These are phyloP conservation scores for Catalaphyllia jardinei DNA, from an alignment of 64 coral and sea anemone genomes.

Conservation along the genomic window DNA sequence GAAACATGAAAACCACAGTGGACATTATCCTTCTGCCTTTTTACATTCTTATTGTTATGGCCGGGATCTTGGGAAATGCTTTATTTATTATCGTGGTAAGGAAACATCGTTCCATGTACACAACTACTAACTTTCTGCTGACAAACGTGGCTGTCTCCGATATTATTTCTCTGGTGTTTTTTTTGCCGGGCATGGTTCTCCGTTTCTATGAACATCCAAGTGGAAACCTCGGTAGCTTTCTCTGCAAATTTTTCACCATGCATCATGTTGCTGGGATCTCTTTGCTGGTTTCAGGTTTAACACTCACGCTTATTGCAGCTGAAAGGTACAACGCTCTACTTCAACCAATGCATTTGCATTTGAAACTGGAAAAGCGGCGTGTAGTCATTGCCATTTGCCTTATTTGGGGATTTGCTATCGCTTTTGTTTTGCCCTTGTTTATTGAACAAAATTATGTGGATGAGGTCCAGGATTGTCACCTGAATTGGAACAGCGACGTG, in stretches of 20 bases:
- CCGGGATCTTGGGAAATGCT: slow-evolving; percentile 50
- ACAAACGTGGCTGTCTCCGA: slow-evolving; percentile 57
- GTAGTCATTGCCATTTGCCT: slow-evolving; percentile 28
- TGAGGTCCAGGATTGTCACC: slow-evolving; percentile 12
- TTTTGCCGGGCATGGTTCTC: slow-evolving; percentile 17
- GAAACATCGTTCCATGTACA: slow-evolving; percentile 57
- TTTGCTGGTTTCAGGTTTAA: slow-evolving; percentile 46
- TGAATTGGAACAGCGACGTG: slow-evolving; percentile 15
- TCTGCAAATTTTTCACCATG: slow-evolving; percentile 44
- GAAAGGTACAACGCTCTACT: slow-evolving; percentile 65
- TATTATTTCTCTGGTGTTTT: slow-evolving; percentile 28
- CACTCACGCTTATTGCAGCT: slow-evolving; percentile 48
- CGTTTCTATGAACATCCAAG: slow-evolving; percentile 49
- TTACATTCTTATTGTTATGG: slow-evolving; percentile 32
- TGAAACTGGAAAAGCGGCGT: slow-evolving; percentile 32
- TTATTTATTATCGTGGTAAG: slow-evolving; percentile 59
- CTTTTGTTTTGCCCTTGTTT: slow-evolving; percentile 28
- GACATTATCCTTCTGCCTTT: slow-evolving; percentile 35
- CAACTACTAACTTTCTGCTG: slow-evolving; percentile 62
- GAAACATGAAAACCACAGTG: neutral
- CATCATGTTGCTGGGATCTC: slow-evolving; percentile 44
- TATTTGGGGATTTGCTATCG: slow-evolving; percentile 41
- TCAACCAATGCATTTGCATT: slow-evolving; percentile 16
- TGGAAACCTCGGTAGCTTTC: slow-evolving; percentile 18
- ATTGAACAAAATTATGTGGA: slow-evolving; percentile 20